A percentile compares a stretch with the other conserved stretches of the same genome.
phyloP scores from a whole-genome alignment of 1,140 invertebrate species.

The Fragariocoptes setiger region DNA sequence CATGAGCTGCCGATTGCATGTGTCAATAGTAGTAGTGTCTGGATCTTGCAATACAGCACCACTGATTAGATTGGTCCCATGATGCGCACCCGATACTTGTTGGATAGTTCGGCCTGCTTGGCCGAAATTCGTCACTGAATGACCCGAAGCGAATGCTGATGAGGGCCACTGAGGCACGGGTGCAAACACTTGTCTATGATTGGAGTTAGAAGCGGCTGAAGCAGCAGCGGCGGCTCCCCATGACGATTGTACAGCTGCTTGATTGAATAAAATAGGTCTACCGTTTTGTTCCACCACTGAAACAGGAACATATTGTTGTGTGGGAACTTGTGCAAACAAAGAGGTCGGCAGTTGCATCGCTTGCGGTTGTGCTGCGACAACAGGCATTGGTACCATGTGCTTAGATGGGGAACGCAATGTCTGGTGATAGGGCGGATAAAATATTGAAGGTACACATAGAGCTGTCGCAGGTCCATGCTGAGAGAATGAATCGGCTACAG shows the following conservation, averaged over 20 bases:
- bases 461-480: slow-evolving; percentile 30
- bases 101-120: slow-evolving; percentile 34
- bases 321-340: slow-evolving; percentile 18
- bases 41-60: slow-evolving; percentile 6
- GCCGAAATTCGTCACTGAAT: slow-evolving; percentile 26
- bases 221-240: slow-evolving; percentile 12
- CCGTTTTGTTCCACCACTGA: slow-evolving; percentile 43
- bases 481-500: slow-evolving; percentile 28
- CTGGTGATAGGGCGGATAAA: slow-evolving; percentile 28
- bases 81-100: slow-evolving; percentile 42
- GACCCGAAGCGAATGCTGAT: slow-evolving; percentile 26
- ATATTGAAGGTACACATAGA: slow-evolving; percentile 48
- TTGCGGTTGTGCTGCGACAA: slow-evolving; percentile 31
- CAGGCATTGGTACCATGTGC: slow-evolving; percentile 49
- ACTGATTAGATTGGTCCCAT: slow-evolving; percentile 31
- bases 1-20: slow-evolving; percentile 2
- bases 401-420: slow-evolving; percentile 45
- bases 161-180: slow-evolving; percentile 36
- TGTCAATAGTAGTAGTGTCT: background rate
- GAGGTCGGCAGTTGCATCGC: slow-evolving; percentile 20
- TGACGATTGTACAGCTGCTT: slow-evolving; percentile 4
- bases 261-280: slow-evolving; percentile 20
- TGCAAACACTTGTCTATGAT: slow-evolving; percentile 25
- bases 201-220: slow-evolving; percentile 31
- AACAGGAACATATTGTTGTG: slow-evolving; percentile 57